A percentile compares a stretch with the other conserved stretches of the same genome.
phyloP scores from a whole-genome alignment of 2,797 vertebrate genomes.

The Atherinosoma microstoma region DNA sequence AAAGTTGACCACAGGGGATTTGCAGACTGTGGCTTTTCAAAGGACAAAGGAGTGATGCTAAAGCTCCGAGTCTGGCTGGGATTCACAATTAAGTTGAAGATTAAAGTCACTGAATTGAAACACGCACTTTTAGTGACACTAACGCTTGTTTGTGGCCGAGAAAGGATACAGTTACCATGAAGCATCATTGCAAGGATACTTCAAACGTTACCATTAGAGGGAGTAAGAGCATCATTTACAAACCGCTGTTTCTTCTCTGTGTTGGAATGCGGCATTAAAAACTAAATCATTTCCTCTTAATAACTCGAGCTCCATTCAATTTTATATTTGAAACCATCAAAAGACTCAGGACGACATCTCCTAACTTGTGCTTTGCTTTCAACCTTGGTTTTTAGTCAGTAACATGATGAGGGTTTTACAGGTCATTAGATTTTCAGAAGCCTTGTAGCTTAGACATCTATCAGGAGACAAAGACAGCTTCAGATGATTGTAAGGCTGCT shows the following conservation, averaged over 20 bases:
- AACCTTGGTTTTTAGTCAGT: background rate
- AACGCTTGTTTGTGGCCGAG: background rate
- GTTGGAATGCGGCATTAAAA: background rate
- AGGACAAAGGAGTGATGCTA: constrained; percentile 44
- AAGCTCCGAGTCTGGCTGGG: constrained; percentile 3
- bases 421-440: background rate
- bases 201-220: constrained; percentile 63
- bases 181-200: background rate
- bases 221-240: constrained; percentile 44
- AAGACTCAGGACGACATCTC: background rate
- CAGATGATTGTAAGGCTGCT: background rate
- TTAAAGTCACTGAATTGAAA: constrained; percentile 1
- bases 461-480: constrained; percentile 7
- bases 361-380: background rate
- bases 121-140: background rate
- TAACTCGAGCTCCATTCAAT: background rate
- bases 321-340: background rate
- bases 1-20: constrained; percentile 40
- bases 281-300: background rate
- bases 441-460: background rate
- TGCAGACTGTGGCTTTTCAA: constrained; percentile 38
- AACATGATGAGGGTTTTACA: background rate
- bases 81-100: constrained; percentile 46
- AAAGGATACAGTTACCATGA: background rate
- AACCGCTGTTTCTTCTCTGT: background rate